Conservation (phyloP, 2,888 invertebrate genomes). For the Acrocyrtus sp. region DNA sequence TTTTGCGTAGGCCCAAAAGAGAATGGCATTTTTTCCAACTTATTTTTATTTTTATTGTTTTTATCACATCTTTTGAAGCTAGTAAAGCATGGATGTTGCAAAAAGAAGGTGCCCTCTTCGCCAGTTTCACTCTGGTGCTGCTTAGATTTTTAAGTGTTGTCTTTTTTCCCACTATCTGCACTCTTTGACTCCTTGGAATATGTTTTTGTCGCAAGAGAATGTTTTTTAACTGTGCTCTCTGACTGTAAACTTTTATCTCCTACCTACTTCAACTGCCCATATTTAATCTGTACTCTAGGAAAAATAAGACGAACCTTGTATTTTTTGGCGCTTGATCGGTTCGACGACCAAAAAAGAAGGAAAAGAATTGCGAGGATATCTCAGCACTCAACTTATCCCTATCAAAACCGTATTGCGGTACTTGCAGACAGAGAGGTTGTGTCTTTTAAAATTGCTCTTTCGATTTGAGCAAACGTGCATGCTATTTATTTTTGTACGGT, state of each 20-base stretch:
- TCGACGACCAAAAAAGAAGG: constrained; percentile 36
- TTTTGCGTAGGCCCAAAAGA: constrained; percentile 41
- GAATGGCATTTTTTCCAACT: constrained; percentile 46
- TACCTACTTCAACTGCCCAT: constrained; percentile 1
- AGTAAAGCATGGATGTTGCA: neutral
- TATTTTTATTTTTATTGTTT: constrained; percentile 13
- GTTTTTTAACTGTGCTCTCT: too few relatives aligned
- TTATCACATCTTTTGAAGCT: constrained; percentile 9
- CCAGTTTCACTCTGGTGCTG: constrained; percentile 7
- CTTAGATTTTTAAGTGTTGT: neutral
- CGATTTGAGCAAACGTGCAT: too few relatives aligned
- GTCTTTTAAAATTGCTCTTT: too few relatives aligned
- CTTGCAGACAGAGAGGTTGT: too few relatives aligned
- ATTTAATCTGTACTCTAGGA: neutral
- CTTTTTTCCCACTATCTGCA: constrained; percentile 1
- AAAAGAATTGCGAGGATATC: too few relatives aligned
- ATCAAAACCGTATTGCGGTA: too few relatives aligned
- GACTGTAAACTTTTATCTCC: neutral
- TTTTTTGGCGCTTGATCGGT: constrained; percentile 29
- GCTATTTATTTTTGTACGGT: too few relatives aligned
- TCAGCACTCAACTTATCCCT: too few relatives aligned
- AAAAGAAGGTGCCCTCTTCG: neutral
- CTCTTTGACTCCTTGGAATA: neutral
- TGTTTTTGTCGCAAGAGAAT: constrained; percentile 14
- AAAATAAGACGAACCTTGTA: neutral